phyloP scores from a whole-genome alignment of 2,113 vertebrate genomes.

The Eurystomus gularis region DNA sequence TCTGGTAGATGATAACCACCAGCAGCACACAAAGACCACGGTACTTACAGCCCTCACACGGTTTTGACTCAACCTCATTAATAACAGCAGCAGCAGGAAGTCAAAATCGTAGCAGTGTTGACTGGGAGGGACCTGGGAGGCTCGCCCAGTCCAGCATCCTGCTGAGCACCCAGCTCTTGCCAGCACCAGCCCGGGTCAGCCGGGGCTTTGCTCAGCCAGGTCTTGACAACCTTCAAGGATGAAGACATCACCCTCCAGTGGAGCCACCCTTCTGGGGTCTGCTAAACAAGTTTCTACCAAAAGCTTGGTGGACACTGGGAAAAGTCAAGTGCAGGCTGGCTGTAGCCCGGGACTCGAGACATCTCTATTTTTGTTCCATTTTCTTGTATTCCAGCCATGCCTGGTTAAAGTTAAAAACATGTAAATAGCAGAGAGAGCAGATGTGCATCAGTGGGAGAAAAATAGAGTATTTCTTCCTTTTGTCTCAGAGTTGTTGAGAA shows the following conservation, averaged over 20 bases:
- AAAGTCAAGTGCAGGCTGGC: neutral
- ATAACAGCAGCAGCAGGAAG: too few relatives aligned
- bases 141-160: neutral
- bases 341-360: neutral
- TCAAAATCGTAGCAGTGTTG: too few relatives aligned
- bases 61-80: too few relatives aligned
- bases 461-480: neutral
- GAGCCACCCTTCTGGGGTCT: rapidly evolving
- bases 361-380: neutral
- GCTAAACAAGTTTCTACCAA: neutral
- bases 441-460: neutral
- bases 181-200: neutral
- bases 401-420: neutral
- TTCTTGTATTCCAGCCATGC: neutral
- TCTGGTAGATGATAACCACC: too few relatives aligned
- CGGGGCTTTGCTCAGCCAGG: neutral
- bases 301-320: neutral
- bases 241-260: too few relatives aligned
- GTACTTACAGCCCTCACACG: too few relatives aligned
- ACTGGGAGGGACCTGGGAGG: neutral
- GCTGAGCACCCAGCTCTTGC: too few relatives aligned
- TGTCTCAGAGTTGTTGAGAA: neutral
- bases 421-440: neutral
- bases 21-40: too few relatives aligned
- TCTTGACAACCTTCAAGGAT: neutral